A percentile compares a stretch with the other conserved stretches of the same genome.
Conservation (phyloP, 2,888 invertebrate species). For the Fabriciana adippe region DNA sequence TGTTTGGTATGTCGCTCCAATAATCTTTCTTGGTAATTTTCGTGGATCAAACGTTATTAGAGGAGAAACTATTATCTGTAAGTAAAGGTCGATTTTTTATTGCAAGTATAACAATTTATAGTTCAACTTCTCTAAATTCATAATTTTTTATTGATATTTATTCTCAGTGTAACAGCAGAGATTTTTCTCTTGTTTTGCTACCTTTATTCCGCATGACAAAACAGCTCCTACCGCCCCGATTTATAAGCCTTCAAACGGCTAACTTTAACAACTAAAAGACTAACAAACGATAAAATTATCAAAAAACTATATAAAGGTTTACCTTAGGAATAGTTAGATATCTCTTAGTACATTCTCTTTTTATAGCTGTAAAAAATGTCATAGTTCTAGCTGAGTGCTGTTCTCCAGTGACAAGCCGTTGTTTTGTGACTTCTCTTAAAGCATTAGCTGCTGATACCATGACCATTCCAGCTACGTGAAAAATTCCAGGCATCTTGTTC, state of each 20-base stretch:
- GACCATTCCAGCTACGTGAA: constrained; percentile 83
- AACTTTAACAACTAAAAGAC: background rate
- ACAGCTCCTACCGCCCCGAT: too few species aligned
- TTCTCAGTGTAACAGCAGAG: too few species aligned
- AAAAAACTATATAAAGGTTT: constrained; percentile 21
- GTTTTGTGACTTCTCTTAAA: constrained; percentile 83
- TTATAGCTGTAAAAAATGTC: constrained; percentile 68
- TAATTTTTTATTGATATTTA: too few species aligned
- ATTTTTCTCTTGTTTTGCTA: too few species aligned
- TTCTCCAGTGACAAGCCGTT: constrained; percentile 60
- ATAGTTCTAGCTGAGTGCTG: constrained; percentile 66
- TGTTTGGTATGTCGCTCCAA: constrained; percentile 50
- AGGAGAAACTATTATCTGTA: constrained; percentile 69
- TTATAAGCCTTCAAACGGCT: background rate
- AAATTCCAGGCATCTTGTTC: constrained; percentile 82
- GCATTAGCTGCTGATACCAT: constrained; percentile 85
- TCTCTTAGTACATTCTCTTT: constrained; percentile 66
- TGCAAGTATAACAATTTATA: background rate
- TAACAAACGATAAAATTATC: background rate
- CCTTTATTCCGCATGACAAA: too few species aligned
- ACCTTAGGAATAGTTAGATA: constrained; percentile 71
- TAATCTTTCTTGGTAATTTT: constrained; percentile 66
- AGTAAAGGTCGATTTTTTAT: constrained; percentile 26
- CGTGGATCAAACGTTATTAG: constrained; percentile 70
- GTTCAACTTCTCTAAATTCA: background rate